Evolutionary conservation across 2,888 invertebrate species (phyloP).

Genomic region (Mechanitis messenoides): DNA sequence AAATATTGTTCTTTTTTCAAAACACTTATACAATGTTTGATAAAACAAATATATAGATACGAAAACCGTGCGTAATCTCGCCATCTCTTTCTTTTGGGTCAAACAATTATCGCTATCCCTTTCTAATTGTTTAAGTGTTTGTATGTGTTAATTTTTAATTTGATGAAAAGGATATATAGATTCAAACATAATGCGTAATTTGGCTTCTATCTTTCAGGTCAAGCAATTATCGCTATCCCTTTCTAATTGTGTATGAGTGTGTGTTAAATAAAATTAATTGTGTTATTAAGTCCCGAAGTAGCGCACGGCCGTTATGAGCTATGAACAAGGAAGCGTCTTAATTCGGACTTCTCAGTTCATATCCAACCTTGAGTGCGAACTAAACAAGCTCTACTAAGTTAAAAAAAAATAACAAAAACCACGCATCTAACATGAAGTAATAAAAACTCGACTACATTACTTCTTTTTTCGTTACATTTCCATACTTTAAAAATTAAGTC

Average conservation of each 20-base stretch:
- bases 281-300: constrained; percentile 2
- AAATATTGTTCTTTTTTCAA: too few relatives aligned
- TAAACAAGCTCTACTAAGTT: constrained; percentile 32
- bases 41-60: too few relatives aligned
- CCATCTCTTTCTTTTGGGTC: too few relatives aligned
- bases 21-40: too few relatives aligned
- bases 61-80: too few relatives aligned
- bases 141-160: too few relatives aligned
- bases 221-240: neutral
- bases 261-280: neutral
- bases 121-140: too few relatives aligned
- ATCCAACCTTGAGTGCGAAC: constrained; percentile 39
- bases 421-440: neutral
- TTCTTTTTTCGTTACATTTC: too few relatives aligned
- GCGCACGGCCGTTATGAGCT: constrained; percentile 17
- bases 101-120: too few relatives aligned
- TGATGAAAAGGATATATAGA: too few relatives aligned
- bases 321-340: constrained; percentile 31
- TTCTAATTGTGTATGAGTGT: neutral
- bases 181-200: too few relatives aligned
- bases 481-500: neutral
- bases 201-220: too few relatives aligned
- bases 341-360: constrained; percentile 23
- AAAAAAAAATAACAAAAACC: constrained; percentile 13
- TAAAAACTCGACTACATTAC: neutral